Percentiles rank a stretch among this genome's conserved stretches.
phyloP scores from a whole-genome alignment of 64 coral and sea anemone species.

The Actinia equina region DNA sequence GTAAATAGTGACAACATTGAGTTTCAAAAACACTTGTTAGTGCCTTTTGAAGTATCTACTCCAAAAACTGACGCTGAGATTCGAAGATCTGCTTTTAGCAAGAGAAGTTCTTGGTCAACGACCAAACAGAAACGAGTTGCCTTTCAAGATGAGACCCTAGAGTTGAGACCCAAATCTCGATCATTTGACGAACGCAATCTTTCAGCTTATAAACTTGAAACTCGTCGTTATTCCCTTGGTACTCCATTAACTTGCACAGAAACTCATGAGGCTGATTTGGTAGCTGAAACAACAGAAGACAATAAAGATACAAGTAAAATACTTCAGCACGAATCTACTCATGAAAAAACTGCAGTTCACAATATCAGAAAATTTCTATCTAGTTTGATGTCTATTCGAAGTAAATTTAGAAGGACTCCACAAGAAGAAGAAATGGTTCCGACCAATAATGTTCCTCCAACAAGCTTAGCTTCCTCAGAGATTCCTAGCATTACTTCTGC shows the following conservation, averaged over 20 bases:
- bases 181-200: background rate
- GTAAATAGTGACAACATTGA: background rate
- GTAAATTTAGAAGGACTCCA: background rate
- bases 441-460: background rate
- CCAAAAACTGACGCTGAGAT: background rate
- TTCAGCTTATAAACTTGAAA: background rate
- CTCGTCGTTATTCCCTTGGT: background rate
- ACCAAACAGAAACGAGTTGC: conserved; percentile 10
- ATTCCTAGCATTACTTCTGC: background rate
- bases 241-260: background rate
- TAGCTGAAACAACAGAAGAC: background rate
- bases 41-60: conserved; percentile 2
- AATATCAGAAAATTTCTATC: conserved; percentile 16
- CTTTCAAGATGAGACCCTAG: background rate
- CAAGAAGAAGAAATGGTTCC: background rate
- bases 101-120: conserved; percentile 1
- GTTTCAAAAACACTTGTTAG: background rate
- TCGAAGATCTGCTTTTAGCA: background rate
- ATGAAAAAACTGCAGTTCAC: background rate
- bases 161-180: background rate
- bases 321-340: background rate
- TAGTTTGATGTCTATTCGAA: conserved; percentile 19
- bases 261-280: background rate
- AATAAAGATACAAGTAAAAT: background rate
- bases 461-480: background rate